A percentile compares a stretch with the other conserved stretches of the same genome.
These are phyloP conservation scores for Nycticebus coucang DNA, from an alignment of 2,113 vertebrate species.

Conservation along the genomic window DNA sequence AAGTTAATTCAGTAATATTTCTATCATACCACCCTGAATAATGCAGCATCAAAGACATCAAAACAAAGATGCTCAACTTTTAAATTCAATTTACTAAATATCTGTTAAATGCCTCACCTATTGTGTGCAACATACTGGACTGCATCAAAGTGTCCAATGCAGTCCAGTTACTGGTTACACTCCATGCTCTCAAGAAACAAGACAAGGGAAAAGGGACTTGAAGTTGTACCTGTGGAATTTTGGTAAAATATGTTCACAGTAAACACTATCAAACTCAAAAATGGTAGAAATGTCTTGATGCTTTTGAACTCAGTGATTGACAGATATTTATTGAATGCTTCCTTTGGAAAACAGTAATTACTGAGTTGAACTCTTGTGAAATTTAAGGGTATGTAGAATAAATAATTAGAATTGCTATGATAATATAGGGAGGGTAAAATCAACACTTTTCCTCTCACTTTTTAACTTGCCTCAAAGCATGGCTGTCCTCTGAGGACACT, in stretches of 20 bases:
- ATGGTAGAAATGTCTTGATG: not conserved
- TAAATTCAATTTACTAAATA: conserved; percentile 37
- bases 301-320: conserved; percentile 25
- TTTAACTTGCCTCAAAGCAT: not conserved
- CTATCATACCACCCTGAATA: conserved; percentile 25
- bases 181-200: not conserved
- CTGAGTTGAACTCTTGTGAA: not conserved
- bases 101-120: not conserved
- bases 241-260: not conserved
- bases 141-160: not conserved
- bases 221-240: not conserved
- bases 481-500: not conserved
- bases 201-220: not conserved
- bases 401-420: not conserved
- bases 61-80: conserved; percentile 31
- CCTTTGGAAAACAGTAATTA: conserved; percentile 25
- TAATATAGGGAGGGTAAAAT: not conserved
- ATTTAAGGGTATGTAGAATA: not conserved
- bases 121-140: not conserved
- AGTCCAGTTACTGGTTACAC: not conserved
- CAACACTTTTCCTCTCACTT: not conserved
- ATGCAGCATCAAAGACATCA: conserved; percentile 39
- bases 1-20: conserved; percentile 36
- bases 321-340: not conserved
- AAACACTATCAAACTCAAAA: conserved; percentile 20